phyloP scores from a whole-genome alignment of 2,888 invertebrate species.

The Seira musarum region DNA sequence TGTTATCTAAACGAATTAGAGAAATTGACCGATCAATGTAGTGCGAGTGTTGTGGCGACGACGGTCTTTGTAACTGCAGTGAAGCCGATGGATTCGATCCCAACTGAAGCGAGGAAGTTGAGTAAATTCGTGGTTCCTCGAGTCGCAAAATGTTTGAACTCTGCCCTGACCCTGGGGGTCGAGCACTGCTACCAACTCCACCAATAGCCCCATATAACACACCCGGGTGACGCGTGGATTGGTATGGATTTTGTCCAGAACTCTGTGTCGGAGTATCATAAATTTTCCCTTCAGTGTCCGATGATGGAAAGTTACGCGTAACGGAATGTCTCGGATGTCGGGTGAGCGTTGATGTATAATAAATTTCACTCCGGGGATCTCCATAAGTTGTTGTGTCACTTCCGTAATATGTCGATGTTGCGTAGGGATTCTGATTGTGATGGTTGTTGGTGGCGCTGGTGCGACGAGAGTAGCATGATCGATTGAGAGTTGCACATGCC shows the following conservation, averaged over 20 bases:
- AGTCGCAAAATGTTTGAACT: constrained; percentile 65
- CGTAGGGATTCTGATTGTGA: too few species aligned
- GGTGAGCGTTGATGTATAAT: constrained; percentile 68
- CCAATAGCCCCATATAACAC: constrained; percentile 57
- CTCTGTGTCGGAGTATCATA: constrained; percentile 62
- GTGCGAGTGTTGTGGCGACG: constrained; percentile 67
- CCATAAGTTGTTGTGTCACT: constrained; percentile 65
- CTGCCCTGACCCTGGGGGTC: constrained; percentile 55
- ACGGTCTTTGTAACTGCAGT: constrained; percentile 66
- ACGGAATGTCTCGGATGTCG: constrained; percentile 66
- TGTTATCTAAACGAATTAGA: constrained; percentile 68
- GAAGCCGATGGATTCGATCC: constrained; percentile 62
- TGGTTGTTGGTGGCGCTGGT: constrained; percentile 60
- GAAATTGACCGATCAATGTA: constrained; percentile 69
- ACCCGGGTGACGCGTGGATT: constrained; percentile 34
- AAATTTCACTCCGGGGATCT: constrained; percentile 69
- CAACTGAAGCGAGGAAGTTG: constrained; percentile 68
- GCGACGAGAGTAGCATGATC: constrained; percentile 66
- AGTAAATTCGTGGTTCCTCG: constrained; percentile 69
- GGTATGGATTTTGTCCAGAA: constrained; percentile 55
- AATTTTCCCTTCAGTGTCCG: constrained; percentile 60
- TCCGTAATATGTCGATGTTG: constrained; percentile 65
- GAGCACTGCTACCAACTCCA: constrained; percentile 50
- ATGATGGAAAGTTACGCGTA: constrained; percentile 53
- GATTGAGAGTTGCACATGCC: constrained; percentile 68